These are phyloP conservation scores for Andricus grossulariae DNA, from an alignment of 1,140 invertebrate genomes.

Conservation along the genomic window DNA sequence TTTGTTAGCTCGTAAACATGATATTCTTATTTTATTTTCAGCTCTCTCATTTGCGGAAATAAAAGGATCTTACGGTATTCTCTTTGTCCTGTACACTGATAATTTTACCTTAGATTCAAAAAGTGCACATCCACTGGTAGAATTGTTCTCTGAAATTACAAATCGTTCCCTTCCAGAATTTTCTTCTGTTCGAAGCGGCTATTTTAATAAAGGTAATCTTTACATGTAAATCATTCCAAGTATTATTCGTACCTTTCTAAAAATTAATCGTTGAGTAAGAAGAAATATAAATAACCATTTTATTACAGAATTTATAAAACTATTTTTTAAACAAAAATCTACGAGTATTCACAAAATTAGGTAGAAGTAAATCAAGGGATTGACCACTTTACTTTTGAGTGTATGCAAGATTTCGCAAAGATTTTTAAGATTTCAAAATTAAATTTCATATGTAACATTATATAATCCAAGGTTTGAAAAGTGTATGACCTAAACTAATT, in stretches of 20 bases:
- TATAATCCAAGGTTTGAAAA: too few species aligned
- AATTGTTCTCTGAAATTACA: slow-evolving; percentile 60
- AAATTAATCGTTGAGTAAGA: background rate
- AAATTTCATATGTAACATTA: too few species aligned
- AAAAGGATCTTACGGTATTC: slow-evolving; percentile 56
- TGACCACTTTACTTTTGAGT: too few species aligned
- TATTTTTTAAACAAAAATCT: slow-evolving; percentile 40
- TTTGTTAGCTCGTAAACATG: background rate
- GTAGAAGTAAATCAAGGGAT: background rate
- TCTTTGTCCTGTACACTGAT: slow-evolving; percentile 67
- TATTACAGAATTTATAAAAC: slow-evolving; percentile 7
- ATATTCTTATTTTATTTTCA: slow-evolving; percentile 53
- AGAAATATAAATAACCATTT: slow-evolving; percentile 25
- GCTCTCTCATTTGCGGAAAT: slow-evolving; percentile 68
- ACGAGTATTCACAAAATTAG: slow-evolving; percentile 44
- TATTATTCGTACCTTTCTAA: background rate
- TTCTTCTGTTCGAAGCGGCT: slow-evolving; percentile 50
- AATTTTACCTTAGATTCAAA: slow-evolving; percentile 65
- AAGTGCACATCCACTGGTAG: slow-evolving; percentile 61
- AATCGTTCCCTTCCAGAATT: slow-evolving; percentile 53
- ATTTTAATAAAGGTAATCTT: slow-evolving; percentile 72
- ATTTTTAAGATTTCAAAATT: too few species aligned
- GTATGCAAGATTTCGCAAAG: too few species aligned
- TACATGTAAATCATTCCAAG: slow-evolving; percentile 63
- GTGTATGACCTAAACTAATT: too few species aligned